These are phyloP conservation scores for Enteromius anoplus DNA, from an alignment of 2,797 vertebrate genomes.

Conservation along the genomic window DNA sequence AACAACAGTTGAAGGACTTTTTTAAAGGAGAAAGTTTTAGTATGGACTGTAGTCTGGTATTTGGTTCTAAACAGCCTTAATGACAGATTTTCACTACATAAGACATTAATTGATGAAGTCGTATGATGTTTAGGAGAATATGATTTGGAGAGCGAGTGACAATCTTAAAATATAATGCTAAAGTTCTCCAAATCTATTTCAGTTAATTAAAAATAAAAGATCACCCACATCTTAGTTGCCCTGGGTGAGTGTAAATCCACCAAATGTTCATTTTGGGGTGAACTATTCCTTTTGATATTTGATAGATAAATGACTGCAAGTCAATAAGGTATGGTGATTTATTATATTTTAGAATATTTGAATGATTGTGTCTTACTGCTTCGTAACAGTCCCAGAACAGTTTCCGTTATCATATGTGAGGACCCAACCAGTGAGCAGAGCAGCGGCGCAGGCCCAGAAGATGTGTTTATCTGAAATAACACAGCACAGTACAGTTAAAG, in stretches of 20 bases:
- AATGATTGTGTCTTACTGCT: constrained; percentile 32
- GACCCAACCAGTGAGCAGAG: constrained; percentile 45
- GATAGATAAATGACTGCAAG: background rate
- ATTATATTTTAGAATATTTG: background rate
- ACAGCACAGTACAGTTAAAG: background rate
- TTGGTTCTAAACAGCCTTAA: no score
- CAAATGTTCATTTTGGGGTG: background rate
- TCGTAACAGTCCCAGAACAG: constrained; percentile 10
- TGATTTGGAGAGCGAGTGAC: background rate
- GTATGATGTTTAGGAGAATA: no score
- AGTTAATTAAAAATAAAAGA: background rate
- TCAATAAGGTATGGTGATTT: background rate
- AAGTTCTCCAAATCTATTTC: background rate
- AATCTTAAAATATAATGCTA: no score
- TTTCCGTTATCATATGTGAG: constrained; percentile 26
- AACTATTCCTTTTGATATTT: background rate
- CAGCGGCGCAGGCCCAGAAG: constrained; percentile 29
- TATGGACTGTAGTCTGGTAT: background rate
- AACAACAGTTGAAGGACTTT: background rate
- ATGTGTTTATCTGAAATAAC: constrained; percentile 45
- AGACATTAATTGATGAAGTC: background rate
- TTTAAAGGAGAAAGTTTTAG: background rate
- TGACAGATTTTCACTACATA: no score
- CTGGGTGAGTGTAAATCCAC: background rate
- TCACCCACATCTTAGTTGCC: background rate